These are phyloP conservation scores for Centropyge bicolor DNA, from an alignment of 2,797 vertebrate species.

Conservation along the genomic window DNA sequence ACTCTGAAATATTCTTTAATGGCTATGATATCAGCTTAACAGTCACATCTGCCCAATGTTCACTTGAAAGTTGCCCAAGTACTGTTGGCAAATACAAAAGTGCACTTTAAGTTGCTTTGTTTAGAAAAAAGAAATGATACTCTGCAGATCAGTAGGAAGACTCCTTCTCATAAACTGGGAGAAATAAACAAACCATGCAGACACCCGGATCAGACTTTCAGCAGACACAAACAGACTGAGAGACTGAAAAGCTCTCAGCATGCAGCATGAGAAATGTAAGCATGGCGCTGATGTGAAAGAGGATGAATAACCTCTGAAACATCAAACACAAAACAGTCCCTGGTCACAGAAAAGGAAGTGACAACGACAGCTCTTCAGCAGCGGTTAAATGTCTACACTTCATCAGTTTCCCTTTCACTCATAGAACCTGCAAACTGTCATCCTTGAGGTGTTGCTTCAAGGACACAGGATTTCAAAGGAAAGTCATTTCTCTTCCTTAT, in stretches of 20 bases:
- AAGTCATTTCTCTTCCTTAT: slow-evolving; percentile 10
- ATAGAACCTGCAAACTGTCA: background rate
- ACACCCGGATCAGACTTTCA: background rate
- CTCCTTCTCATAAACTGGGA: background rate
- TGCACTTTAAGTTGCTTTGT: background rate
- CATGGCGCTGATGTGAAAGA: background rate
- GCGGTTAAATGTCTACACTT: background rate
- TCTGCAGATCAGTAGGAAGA: background rate
- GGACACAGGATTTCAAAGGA: background rate
- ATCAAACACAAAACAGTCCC: slow-evolving; percentile 3
- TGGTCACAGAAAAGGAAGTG: slow-evolving; percentile 41
- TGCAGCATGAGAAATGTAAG: slow-evolving; percentile 6
- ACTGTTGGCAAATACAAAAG: background rate
- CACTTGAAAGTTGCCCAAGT: background rate
- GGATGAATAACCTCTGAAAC: background rate
- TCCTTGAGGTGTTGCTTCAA: slow-evolving; percentile 41
- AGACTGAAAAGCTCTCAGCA: background rate
- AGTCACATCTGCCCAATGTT: background rate
- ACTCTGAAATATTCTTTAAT: background rate
- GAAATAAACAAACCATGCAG: background rate
- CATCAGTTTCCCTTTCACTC: slow-evolving; percentile 28
- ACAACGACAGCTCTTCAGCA: background rate
- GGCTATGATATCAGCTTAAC: background rate
- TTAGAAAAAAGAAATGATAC: background rate
- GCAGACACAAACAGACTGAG: slow-evolving; percentile 15